Evolutionary conservation across 1,140 invertebrate species (phyloP), one percentile per base, ranked within the genome.

Genomic region (Bombus balteatus): DNA sequence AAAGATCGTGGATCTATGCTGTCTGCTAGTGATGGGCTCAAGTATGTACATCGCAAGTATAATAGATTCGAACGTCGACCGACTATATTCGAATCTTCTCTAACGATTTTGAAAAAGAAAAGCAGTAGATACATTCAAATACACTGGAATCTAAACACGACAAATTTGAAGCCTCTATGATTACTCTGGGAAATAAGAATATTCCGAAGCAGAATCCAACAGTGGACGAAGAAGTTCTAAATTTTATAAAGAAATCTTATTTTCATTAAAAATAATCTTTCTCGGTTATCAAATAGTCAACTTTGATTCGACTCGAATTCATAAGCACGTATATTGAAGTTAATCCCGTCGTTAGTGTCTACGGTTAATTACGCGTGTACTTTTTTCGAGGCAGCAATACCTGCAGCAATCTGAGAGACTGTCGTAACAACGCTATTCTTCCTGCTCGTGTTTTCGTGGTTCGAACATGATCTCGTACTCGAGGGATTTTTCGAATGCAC

Each of bases 361-460:
- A 28, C 59, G 32, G n/a, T 57, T 78, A 87, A 87, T 84, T 84
- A 84, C 22, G 37, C 2, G 22, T 8, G 59, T 32, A 25, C 9
- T 66, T 66, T 66, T 66, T 66, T 62, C 53, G 13, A 8, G 39
- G 41, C 28, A 15, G 43, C 53, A 68, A 43, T 71, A 86, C 37
- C 37, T 28, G 32, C 37, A 79, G 34, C 53, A 41, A 8, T 53
- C 47, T 53, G 47, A 53, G 41, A 41, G 12, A 66, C 71, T 81
- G 66, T 78, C 59, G 65, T 32, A 82, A 86, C 41, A 72, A 25
- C 81, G 88, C 83, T 86, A 84, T 84, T 86, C 39, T 83, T 76
- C 83, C 78, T 59, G 71, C 72, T 88, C 76, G 75, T 76, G 77
- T 88, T 91, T 91, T 88, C 86, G 87, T 85, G 65, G 73, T 79